Base-by-base conservation (phyloP, 2,888 invertebrate species). In the Cephus spinipes region DNA sequence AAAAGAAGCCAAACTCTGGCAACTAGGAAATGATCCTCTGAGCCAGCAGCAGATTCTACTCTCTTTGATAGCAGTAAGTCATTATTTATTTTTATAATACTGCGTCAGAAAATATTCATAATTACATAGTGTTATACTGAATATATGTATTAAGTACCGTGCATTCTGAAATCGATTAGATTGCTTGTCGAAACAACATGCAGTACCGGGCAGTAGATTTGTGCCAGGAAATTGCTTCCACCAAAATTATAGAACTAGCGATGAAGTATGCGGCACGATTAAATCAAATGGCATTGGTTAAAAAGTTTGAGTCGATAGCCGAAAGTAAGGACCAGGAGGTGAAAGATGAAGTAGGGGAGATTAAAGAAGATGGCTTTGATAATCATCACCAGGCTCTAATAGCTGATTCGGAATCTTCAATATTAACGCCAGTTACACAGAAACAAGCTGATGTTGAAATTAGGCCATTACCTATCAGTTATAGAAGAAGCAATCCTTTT, bases 191-290 rank as follows among this genome's bases (percentile, higher is more conserved):
- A 84, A 95, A 95, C 83, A 96, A 97, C 90, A 94, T 96, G 83
- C 98, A 98, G 88, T 95, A 95, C 86, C 94, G 98, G 69, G 98
- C 98, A 0, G 92, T 97, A 74, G 98, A 98, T 91, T 92, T 98
- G 31, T 96, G 97, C 91, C 95, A 96, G 87, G 93, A 97, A 85
- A 94, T 98, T 87, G 95, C 95, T 33, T 96, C 96, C 86, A 94
- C 95, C 2, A 95, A 96, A 73, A 93, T 97, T 0, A 92, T 98
- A 68, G 96, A 96, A 81, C 92, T 98, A 68, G 98, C 97, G 1
- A 95, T 97, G n/a, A 97, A 97, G 89, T 98, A 98, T 92, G 97
- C 98, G 0, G 94, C 95, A 0, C 95, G 96, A 83, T 92, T 96
- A 15, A 95, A 96, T 34, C 94, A 95, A 84, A 94, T 95, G 85